Evolutionary conservation across 2,797 vertebrate species (phyloP), one percentile per base, ranked within the genome.

Genomic region (Catamblyrhynchus diadema): DNA sequence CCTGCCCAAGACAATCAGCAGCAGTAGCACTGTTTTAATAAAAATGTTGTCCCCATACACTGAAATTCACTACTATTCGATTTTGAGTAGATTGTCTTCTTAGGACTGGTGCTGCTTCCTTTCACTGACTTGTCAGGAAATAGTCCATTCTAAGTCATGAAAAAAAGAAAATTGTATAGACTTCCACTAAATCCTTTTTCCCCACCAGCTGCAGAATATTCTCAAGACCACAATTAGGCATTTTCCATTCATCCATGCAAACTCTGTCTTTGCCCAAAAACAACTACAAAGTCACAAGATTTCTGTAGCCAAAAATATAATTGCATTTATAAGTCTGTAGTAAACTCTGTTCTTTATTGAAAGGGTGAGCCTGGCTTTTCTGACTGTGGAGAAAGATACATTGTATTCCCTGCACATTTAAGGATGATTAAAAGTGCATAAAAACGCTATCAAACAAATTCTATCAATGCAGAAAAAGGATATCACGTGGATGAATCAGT

Each of bases 241-340:
- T 41, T 81, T 88, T 83, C 54, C 88, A 88, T 94, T 93, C 73
- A 73, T 87, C 89, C 75, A 39, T 8, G 61, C 69, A 81, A 90
- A 77, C 75, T 82, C 85, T 72, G 60, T 71, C 72, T 56, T 70
- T 47, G 33, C 74, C 86, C 91, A 91, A 78, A 96, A 97, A 73
- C 18, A 39, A 90, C 75, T 97, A 92, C 50, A 95, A 97, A 97
- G 94, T 92, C 89, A 93, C 50, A 57, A 59, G 87, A 95, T 93
- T 96, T 95, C 89, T 96, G 96, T 95, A 97, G 72, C 71, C 62
- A 88, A 87, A 95, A 92, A 85, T 75, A 95, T 70, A 86, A 91
- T 87, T 30, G 64, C 92, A 95, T 93, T 77, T 90, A 96, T 85
- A 89, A 96, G 74, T 74, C 92, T 87, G n/a, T 88, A 65, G 81